Evolutionary conservation across 2,797 vertebrate species (phyloP).

Genomic region (Sitta carolinensis): DNA sequence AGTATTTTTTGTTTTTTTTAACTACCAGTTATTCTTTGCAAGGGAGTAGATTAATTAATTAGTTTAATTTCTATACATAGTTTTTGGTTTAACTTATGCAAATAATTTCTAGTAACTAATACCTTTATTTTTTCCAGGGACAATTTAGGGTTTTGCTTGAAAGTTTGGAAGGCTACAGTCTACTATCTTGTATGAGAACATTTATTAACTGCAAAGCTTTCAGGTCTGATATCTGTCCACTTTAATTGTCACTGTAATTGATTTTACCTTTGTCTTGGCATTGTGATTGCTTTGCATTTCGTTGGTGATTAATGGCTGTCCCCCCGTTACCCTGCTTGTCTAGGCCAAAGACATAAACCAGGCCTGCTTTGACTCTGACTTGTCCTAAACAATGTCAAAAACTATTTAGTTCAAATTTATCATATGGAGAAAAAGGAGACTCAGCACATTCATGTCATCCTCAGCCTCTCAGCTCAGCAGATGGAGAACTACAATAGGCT

Average conservation of each 20-base stretch:
- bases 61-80: neutral
- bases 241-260: slow-evolving; percentile 70
- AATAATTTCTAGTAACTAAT: neutral
- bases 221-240: slow-evolving; percentile 36
- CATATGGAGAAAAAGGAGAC: neutral
- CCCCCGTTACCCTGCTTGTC: slow-evolving; percentile 42
- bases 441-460: neutral
- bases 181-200: neutral
- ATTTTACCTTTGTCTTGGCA: slow-evolving; percentile 72
- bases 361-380: slow-evolving; percentile 43
- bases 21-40: neutral
- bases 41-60: neutral
- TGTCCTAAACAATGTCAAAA: slow-evolving; percentile 48
- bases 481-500: neutral
- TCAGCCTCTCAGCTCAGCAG: neutral
- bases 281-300: slow-evolving; percentile 61
- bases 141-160: neutral
- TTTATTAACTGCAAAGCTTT: slow-evolving; percentile 37
- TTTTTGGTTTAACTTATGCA: neutral
- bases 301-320: slow-evolving; percentile 67
- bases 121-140: neutral
- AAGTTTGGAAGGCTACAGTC: neutral
- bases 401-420: neutral
- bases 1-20: neutral
- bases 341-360: neutral